phyloP scores from a whole-genome alignment of 2,113 vertebrate genomes.

The Panthera leo region DNA sequence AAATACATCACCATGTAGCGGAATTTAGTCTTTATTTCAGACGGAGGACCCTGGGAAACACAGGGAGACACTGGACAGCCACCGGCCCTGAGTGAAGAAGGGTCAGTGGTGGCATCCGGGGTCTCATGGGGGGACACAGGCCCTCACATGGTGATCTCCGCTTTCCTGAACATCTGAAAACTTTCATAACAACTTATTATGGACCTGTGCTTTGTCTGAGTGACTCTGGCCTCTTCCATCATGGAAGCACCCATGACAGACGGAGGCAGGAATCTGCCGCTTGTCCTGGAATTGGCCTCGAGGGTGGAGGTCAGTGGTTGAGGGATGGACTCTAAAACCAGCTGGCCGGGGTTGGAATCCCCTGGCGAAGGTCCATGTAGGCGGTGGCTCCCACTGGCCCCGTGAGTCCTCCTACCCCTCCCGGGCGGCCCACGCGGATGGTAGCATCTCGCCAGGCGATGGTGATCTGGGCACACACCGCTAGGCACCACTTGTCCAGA shows the following conservation, averaged over 20 bases:
- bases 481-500: not conserved
- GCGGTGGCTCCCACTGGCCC: not conserved
- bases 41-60: not conserved
- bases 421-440: rapidly evolving
- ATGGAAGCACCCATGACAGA: rapidly evolving
- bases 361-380: not conserved
- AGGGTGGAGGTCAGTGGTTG: not conserved
- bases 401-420: not conserved
- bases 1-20: rapidly evolving
- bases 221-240: not conserved
- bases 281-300: not conserved
- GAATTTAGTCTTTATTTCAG: not conserved
- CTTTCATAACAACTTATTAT: not conserved
- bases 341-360: not conserved
- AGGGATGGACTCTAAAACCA: not conserved
- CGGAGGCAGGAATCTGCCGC: not conserved
- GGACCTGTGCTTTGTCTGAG: not conserved
- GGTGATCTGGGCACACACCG: not conserved
- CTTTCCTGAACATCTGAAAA: not conserved
- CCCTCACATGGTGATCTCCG: not conserved
- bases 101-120: not conserved
- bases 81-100: not conserved
- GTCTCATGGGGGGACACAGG: not conserved
- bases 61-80: not conserved
- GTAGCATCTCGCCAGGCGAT: rapidly evolving